A percentile compares a stretch with the other conserved stretches of the same genome.
Conservation (phyloP, 2,113 vertebrate genomes). For the Cichladusa arquata region DNA sequence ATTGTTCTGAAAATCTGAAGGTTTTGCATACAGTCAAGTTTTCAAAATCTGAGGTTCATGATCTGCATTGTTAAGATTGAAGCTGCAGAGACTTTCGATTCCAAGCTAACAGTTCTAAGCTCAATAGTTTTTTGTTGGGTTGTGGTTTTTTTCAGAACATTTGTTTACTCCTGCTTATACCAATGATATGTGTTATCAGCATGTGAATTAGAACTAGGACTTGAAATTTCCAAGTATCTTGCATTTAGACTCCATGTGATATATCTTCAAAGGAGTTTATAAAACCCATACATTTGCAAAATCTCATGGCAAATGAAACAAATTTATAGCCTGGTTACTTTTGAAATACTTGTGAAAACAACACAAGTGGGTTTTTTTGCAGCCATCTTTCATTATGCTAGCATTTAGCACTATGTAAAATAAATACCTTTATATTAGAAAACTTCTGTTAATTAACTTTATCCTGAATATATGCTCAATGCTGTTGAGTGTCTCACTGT, state of each 20-base stretch:
- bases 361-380: neutral
- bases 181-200: neutral
- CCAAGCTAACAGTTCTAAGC: neutral
- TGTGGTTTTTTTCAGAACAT: neutral
- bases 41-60: neutral
- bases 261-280: neutral
- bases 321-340: neutral
- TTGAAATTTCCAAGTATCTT: neutral
- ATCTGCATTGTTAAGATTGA: neutral
- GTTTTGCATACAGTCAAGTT: neutral
- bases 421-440: neutral
- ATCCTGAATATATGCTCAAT: neutral
- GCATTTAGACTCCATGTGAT: neutral
- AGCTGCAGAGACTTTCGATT: neutral
- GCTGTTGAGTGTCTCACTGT: neutral
- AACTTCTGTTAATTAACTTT: neutral
- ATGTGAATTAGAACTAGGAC: neutral
- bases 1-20: neutral
- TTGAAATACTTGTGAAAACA: neutral
- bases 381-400: neutral
- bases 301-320: neutral
- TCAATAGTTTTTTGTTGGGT: neutral
- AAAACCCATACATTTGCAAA: neutral
- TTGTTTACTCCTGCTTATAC: neutral
- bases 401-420: neutral